Conservation (phyloP, 2,797 vertebrate genomes). For the Sarcophilus harrisii region DNA sequence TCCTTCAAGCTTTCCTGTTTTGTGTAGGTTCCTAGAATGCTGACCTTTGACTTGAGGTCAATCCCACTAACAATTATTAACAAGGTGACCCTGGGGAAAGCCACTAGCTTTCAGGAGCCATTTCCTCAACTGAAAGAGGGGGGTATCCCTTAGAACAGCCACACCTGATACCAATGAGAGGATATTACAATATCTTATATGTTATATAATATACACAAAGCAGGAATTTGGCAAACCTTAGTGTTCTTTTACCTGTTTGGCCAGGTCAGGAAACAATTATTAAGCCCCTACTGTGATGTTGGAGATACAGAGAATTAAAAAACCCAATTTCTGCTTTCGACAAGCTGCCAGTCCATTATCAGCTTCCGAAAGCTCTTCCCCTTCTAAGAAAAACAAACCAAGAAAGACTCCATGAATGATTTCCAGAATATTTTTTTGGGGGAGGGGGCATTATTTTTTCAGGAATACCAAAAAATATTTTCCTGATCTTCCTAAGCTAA, state of each 20-base stretch:
- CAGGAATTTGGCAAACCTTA: neutral
- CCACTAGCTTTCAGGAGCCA: neutral
- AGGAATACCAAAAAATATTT: neutral
- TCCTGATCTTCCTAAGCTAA: neutral
- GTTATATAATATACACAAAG: neutral
- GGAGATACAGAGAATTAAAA: neutral
- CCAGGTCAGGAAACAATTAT: neutral
- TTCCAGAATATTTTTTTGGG: no score
- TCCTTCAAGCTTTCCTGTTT: neutral
- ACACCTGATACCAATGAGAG: neutral
- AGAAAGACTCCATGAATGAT: no score
- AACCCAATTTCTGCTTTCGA: neutral
- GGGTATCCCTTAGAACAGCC: neutral
- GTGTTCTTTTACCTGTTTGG: neutral
- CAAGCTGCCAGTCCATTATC: neutral
- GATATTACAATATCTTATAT: neutral
- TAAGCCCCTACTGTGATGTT: neutral
- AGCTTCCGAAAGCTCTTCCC: neutral
- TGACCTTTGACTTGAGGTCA: neutral
- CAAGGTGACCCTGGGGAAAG: neutral
- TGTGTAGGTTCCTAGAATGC: neutral
- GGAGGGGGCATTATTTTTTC: neutral
- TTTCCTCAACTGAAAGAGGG: neutral
- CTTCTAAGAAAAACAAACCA: neutral
- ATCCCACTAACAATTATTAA: neutral